Conservation (phyloP, 1,140 invertebrate species). For the Drosophila ohnishii region DNA sequence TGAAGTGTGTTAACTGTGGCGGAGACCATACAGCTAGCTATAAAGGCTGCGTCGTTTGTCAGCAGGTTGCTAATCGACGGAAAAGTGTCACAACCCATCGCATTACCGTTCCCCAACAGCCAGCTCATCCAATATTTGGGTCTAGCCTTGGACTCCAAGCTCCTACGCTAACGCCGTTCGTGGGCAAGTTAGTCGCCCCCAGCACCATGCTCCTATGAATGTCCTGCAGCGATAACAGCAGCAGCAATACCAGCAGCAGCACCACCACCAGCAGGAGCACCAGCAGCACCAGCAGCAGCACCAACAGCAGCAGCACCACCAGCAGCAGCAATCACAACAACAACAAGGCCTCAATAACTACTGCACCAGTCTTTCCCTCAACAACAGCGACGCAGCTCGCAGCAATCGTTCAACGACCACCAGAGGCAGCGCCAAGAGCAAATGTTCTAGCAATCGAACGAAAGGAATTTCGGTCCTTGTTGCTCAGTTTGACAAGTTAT, state of each 20-base stretch:
- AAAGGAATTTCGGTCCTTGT: too few relatives aligned
- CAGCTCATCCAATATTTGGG: too few relatives aligned
- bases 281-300: too few relatives aligned
- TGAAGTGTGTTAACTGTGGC: background rate
- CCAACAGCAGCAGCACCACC: background rate
- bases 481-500: too few relatives aligned
- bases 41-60: too few relatives aligned
- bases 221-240: background rate
- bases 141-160: too few relatives aligned
- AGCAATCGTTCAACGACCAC: background rate
- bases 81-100: background rate
- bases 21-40: too few relatives aligned
- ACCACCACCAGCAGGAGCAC: background rate
- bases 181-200: too few relatives aligned
- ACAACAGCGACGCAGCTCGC: background rate
- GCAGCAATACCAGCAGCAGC: too few relatives aligned
- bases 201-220: too few relatives aligned
- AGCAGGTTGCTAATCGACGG: background rate
- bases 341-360: background rate
- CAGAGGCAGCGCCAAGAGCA: background rate
- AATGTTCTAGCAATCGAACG: background rate
- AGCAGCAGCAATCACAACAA: background rate
- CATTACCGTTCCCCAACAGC: background rate
- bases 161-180: too few relatives aligned
- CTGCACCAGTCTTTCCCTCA: background rate